These are phyloP conservation scores for Drosophila mayaguana DNA, from an alignment of 2,888 invertebrate genomes.

Conservation along the genomic window DNA sequence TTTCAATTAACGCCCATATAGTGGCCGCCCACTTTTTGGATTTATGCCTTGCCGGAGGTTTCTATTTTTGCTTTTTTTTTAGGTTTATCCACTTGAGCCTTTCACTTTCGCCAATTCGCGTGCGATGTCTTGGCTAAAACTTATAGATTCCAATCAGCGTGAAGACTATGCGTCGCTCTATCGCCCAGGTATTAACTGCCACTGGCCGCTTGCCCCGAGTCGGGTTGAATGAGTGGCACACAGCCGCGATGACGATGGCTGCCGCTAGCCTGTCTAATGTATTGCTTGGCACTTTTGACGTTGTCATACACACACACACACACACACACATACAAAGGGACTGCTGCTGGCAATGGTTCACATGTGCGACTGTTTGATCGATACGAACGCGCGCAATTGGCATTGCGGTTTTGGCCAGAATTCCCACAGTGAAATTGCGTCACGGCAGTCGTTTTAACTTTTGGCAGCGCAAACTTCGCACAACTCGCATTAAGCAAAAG, in stretches of 20 bases:
- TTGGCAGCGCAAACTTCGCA: slow-evolving; percentile 37
- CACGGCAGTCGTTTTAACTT: slow-evolving; percentile 45
- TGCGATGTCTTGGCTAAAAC: slow-evolving; percentile 60
- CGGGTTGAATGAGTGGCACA: slow-evolving; percentile 56
- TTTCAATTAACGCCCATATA: slow-evolving; percentile 62
- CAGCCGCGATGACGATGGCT: slow-evolving; percentile 9
- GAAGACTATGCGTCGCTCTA: slow-evolving; percentile 56
- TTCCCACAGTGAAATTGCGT: slow-evolving; percentile 41
- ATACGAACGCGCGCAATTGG: slow-evolving; percentile 61
- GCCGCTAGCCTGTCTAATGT: slow-evolving; percentile 56
- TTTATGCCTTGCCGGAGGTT: slow-evolving; percentile 22
- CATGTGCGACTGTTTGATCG: slow-evolving; percentile 71
- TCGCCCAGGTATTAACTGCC: slow-evolving; percentile 47
- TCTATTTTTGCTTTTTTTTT: background rate
- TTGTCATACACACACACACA: slow-evolving; percentile 58
- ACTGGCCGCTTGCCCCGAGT: slow-evolving; percentile 56
- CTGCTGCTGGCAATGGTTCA: slow-evolving; percentile 35
- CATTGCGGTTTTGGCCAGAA: slow-evolving; percentile 59
- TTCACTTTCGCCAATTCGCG: slow-evolving; percentile 75
- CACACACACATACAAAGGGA: slow-evolving; percentile 12
- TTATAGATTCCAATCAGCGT: slow-evolving; percentile 69
- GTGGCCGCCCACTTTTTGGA: slow-evolving; percentile 29
- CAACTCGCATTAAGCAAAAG: slow-evolving; percentile 51
- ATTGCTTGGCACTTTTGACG: slow-evolving; percentile 74
- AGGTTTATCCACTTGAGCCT: slow-evolving; percentile 46